Evolutionary conservation across 2,888 invertebrate genomes (phyloP).

Genomic region (Drosophila anceps): DNA sequence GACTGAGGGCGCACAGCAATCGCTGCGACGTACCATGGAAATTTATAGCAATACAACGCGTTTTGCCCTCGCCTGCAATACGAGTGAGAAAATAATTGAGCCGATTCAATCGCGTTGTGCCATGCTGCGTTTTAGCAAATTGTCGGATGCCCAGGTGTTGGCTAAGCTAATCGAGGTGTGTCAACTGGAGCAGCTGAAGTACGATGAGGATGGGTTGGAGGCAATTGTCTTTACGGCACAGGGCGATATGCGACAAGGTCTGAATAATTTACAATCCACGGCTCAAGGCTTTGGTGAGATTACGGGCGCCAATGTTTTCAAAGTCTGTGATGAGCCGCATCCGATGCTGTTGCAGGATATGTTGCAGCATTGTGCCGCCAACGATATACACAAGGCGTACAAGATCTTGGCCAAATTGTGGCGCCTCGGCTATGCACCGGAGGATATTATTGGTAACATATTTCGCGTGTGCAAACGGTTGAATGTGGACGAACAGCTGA

Average conservation of each 20-base stretch:
- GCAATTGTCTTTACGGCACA: conserved; percentile 99
- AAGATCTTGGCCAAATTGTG: conserved; percentile 95
- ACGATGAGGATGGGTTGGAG: conserved; percentile 96
- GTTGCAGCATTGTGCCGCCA: conserved; percentile 92
- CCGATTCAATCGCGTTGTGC: conserved; percentile 99
- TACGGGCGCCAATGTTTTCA: conserved; percentile 97
- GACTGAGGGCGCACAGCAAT: conserved; percentile 99
- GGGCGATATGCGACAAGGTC: conserved; percentile 98
- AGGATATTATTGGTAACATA: conserved; percentile 97
- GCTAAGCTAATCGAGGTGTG: conserved; percentile 92
- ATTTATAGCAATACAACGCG: conserved; percentile 98
- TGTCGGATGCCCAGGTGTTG: conserved; percentile 96
- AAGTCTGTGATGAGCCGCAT: conserved; percentile 99
- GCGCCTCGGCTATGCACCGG: conserved; percentile 97
- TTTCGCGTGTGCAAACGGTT: conserved; percentile 97
- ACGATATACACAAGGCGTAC: conserved; percentile 94
- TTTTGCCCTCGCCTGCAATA: conserved; percentile 99
- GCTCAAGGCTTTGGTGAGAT: conserved; percentile 96
- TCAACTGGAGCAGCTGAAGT: conserved; percentile 90
- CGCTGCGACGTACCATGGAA: conserved; percentile 98
- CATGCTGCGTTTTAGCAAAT: conserved; percentile 95
- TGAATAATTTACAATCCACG: conserved; percentile 98
- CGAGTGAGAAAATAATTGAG: conserved; percentile 99
- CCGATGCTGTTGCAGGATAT: conserved; percentile 96
- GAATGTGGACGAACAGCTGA: conserved; percentile 91